Percentiles rank a stretch among this genome's conserved stretches.
Conservation (phyloP, 2,888 invertebrate species). For the Abrostola tripartita region DNA sequence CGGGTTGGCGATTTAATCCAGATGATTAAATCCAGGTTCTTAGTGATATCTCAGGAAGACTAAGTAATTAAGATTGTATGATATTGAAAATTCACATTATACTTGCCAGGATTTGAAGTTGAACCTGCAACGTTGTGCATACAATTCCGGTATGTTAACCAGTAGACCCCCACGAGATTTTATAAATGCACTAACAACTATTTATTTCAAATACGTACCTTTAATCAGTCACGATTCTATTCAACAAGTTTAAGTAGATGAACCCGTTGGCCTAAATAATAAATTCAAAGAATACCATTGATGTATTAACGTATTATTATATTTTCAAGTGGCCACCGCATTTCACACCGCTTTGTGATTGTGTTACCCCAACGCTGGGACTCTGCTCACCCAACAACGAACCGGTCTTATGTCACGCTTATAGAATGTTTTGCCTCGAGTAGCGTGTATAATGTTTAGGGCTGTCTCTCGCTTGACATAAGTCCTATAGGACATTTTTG, state of each 20-base stretch:
- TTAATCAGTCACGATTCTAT: conserved; percentile 5
- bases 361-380: conserved; percentile 32
- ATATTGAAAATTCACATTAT: too few relatives aligned
- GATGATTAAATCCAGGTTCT: too few relatives aligned
- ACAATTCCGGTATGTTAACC: too few relatives aligned
- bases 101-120: too few relatives aligned
- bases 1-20: too few relatives aligned
- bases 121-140: too few relatives aligned
- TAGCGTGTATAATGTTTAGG: conserved; percentile 50
- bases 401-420: conserved; percentile 51
- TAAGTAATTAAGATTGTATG: too few relatives aligned
- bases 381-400: conserved; percentile 44
- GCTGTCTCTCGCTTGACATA: conserved; percentile 18
- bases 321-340: conserved; percentile 50
- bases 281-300: conserved; percentile 11
- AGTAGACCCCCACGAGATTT: too few relatives aligned
- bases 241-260: neutral
- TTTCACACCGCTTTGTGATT: conserved; percentile 51
- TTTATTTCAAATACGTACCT: too few relatives aligned
- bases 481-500: neutral
- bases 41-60: too few relatives aligned
- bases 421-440: conserved; percentile 48
- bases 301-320: conserved; percentile 43
- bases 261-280: conserved; percentile 6
- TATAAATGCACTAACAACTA: too few relatives aligned